phyloP scores from a whole-genome alignment of 2,113 vertebrate species.

The Pseudopodoces humilis region DNA sequence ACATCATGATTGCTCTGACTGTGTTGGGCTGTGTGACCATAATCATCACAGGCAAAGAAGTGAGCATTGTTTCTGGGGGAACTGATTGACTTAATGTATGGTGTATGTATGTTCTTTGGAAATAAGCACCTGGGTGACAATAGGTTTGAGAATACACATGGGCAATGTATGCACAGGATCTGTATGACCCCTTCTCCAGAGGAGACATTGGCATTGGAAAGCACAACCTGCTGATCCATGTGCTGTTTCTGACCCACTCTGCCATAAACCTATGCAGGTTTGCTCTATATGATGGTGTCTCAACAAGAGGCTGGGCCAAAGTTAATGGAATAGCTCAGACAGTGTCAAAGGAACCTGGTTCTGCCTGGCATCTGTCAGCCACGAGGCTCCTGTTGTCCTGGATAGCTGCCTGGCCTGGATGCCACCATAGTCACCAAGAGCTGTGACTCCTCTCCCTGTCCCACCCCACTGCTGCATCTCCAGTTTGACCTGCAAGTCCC shows the following conservation, averaged over 20 bases:
- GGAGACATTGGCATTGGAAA: neutral
- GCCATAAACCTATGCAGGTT: neutral
- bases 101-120: neutral
- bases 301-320: neutral
- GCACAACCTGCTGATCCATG: neutral
- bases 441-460: neutral
- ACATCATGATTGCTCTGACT: conserved; percentile 50
- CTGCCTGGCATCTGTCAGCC: neutral
- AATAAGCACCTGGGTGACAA: neutral
- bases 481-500: neutral
- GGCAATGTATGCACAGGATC: neutral
- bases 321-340: neutral
- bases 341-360: neutral
- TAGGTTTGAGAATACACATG: neutral
- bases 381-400: neutral
- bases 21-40: conserved; percentile 51
- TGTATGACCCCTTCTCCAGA: neutral
- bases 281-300: neutral
- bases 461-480: neutral
- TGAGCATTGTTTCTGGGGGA: neutral
- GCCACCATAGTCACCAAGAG: neutral
- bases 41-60: conserved; percentile 57
- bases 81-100: neutral
- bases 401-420: rapidly evolving
- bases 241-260: neutral